Base-by-base conservation (phyloP, 1,140 invertebrate species). In the Ceratina calcarata region DNA sequence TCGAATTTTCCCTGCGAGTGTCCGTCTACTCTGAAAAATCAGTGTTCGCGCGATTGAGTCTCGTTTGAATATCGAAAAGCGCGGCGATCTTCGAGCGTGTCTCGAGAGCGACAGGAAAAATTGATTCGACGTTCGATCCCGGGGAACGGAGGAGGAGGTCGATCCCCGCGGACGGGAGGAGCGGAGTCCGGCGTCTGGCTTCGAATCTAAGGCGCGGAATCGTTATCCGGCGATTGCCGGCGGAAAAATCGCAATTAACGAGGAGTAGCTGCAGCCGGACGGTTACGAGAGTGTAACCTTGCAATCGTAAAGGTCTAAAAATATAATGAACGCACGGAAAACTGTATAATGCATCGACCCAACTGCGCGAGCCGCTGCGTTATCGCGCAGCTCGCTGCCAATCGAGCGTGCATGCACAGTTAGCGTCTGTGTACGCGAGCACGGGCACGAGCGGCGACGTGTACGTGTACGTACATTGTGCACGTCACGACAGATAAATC, bases 401-500 rank as follows among this genome's bases (percentile, higher is more conserved):
- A 71, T 16, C 58, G 53, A 27, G 66, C 51, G 64, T 70, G 70
- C 71, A 75, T 75, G 62, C 66, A 75, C 27, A 32, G 27, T 32
- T 32, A 32, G 27, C 27, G 27, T 32, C 27, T 32, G 27, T 32
- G 27, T 32, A 32, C 27, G 27, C 27, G 27, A 2, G 27, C 27
- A 32, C 27, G 27, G 27, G 27, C 27, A 32, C 27, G 27, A 32
- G 27, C 27, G 27, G 27, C 27, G 67, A 65, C 68, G 78, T 81
- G 80, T 70, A 80, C 73, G 75, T 81, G 80, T 78, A 72, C 60
- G 71, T 77, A 81, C 69, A 20, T 68, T 68, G 73, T 80, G 70
- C 84, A 70, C 67, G 83, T 87, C 82, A 78, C 80, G 78, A 77
- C 76, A 80, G 86, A 89, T 91, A 90, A 87, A 90, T 89, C 78